These are phyloP conservation scores for Solenopsis invicta DNA, from an alignment of 1,140 invertebrate species.

Conservation along the genomic window DNA sequence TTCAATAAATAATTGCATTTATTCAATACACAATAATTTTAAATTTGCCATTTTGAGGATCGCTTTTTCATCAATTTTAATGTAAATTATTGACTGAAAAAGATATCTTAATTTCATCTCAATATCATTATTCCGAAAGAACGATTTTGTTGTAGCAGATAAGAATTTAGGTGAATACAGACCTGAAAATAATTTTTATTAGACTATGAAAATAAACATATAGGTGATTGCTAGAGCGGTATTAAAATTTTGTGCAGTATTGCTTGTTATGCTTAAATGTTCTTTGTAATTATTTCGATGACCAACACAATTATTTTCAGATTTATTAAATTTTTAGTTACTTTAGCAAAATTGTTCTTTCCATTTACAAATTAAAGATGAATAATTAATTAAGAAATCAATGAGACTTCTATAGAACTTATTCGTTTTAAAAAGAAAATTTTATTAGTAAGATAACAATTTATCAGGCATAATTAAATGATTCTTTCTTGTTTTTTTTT, in stretches of 20 bases:
- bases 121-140: not conserved
- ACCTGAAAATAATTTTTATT: too few species aligned
- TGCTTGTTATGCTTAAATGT: too few species aligned
- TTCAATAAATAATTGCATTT: not conserved
- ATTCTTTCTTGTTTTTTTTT: constrained; percentile 1
- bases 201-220: too few species aligned
- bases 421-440: not conserved
- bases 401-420: not conserved
- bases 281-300: too few species aligned
- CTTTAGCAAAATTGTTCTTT: too few species aligned
- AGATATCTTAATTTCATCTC: not conserved
- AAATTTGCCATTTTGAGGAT: not conserved
- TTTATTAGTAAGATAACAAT: not conserved
- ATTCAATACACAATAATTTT: not conserved
- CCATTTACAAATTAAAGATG: not conserved
- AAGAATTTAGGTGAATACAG: too few species aligned
- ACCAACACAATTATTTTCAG: too few species aligned
- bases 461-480: constrained; percentile 15
- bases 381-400: not conserved
- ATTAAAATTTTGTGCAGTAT: too few species aligned
- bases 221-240: too few species aligned
- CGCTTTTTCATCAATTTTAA: not conserved
- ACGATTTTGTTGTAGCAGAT: too few species aligned
- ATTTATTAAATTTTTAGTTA: too few species aligned
- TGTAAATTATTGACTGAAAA: not conserved